Percentiles rank a stretch among this genome's conserved stretches.
phyloP scores from a whole-genome alignment of 37 sponge, comb jelly and placozoan genomes.

The Hexactinellida sp. region DNA sequence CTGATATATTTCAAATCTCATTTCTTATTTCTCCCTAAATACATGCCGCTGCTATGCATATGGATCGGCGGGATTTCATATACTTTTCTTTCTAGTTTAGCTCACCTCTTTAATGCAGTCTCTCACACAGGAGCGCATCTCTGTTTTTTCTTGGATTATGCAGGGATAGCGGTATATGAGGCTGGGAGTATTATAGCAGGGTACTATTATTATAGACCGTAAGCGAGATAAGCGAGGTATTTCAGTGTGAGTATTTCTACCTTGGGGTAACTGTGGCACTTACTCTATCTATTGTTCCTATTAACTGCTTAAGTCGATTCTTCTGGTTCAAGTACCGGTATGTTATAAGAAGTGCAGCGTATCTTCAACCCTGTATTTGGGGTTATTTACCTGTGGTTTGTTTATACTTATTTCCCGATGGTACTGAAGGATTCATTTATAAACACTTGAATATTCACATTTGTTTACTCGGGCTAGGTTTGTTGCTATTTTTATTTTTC shows the following conservation, averaged over 20 bases:
- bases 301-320: constrained; percentile 35
- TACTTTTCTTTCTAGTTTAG: constrained; percentile 44
- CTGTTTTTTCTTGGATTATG: constrained; percentile 64
- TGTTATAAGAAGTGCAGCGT: constrained; percentile 25
- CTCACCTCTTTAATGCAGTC: constrained; percentile 38
- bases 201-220: constrained; percentile 35
- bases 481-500: constrained; percentile 32
- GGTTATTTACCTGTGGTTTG: constrained; percentile 7
- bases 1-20: not conserved
- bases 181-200: constrained; percentile 21
- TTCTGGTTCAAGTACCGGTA: constrained; percentile 34
- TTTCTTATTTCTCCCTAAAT: constrained; percentile 24
- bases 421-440: not conserved
- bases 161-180: constrained; percentile 47
- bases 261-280: constrained; percentile 4
- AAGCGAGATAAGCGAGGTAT: not conserved
- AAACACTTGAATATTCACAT: not conserved
- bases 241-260: constrained; percentile 18
- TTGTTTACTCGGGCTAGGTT: not conserved
- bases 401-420: not conserved
- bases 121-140: constrained; percentile 24
- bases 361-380: constrained; percentile 18
- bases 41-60: constrained; percentile 39
- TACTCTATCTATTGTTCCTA: constrained; percentile 1
- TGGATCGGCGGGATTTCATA: constrained; percentile 36